Base-by-base conservation (phyloP, 1,140 invertebrate species). In the Grapholita molesta region DNA sequence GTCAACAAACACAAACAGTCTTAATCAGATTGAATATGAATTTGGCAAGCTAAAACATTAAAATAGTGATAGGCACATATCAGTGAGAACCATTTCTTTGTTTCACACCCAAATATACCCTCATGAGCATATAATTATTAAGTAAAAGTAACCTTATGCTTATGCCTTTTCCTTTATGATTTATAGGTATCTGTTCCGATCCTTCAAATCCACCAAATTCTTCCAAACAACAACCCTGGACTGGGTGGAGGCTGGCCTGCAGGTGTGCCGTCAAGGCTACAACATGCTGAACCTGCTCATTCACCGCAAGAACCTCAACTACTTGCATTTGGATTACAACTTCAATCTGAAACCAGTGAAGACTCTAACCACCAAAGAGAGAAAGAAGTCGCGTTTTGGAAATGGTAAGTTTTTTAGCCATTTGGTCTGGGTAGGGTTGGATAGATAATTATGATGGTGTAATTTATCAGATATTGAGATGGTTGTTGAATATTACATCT, bases 341-440 rank as follows among this genome's bases (percentile, higher is more conserved):
- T 99, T 99, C 85, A 99, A 99, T 89, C 94, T 99, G 84, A 99
- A 99, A 90, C 99, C 99, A 0, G 99, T 99, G 0, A 99, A 99
- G 89, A 99, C 99, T 0, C 93, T 99, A 32, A 99, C 99, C 0
- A 99, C 99, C 0, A 99, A 99, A 85, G 99, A 99, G 86, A 95
- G 99, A 89, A 99, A 99, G 92, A 99, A 99, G 85, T 99, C 99
- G 8, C 94, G 99, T 68, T 99, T 99, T 89, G 99, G 99, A 92
- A 99, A 99, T 95, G 98, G 95, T 96, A 86, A 91, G 80, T 84
- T 66, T 30, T 12, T 48, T 6, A 18, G 35, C n/a, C 35, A n/a
- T 12, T n/a, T 38, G 35, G 12, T 3, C 8, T 38, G n/a, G 11
- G 3, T 11, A 33, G 32, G 3, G 30, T 33, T 35, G 11, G 9